Evolutionary conservation across 2,797 vertebrate species (phyloP), one percentile per base, ranked within the genome.

Genomic region (Gymnoscopelus braueri): DNA sequence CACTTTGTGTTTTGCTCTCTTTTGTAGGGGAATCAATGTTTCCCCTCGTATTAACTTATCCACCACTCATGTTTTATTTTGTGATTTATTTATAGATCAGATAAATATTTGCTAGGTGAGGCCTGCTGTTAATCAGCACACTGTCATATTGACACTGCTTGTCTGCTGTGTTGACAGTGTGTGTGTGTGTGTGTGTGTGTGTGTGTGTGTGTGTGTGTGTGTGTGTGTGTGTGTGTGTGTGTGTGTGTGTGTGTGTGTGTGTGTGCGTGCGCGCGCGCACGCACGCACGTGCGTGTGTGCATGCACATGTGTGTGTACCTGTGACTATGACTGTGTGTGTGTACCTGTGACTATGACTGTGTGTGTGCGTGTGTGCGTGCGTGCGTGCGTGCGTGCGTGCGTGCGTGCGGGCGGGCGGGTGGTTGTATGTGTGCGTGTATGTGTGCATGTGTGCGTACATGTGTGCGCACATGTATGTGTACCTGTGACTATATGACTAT

Each of bases 51-150:
- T 65, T 78, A 57, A 69, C 84, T 74, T 77, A 84, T 78, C 85
- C 73, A 71, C 79, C 65, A 56, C 67, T 80, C 78, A 81, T 84
- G 77, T 84, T 87, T 88, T 78, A 86, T 84, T 85, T 86, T 83
- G 72, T 75, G 62, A 72, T 67, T 83, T 84, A 75, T 83, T 81
- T 59, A 48, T 60, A 54, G 71, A 73, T 85, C 54, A 80, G 73
- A 71, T 77, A 84, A 84, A 89, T 86, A 87, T 87, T 88, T 87
- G 77, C 65, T 72, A 39, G 61, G 73, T 69, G 77, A 78, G 63
- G 74, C 63, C 67, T 64, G 74, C 0, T 56, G 1, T 24, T 84
- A 83, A 78, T 82, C 76, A 84, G 75, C 72, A 78, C 84, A 74
- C 79, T 85, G 84, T 86, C 74, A 2, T 39, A 78, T 78, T 66